Conservation (phyloP, 2,888 invertebrate species). For the Latrodectus hesperus region DNA sequence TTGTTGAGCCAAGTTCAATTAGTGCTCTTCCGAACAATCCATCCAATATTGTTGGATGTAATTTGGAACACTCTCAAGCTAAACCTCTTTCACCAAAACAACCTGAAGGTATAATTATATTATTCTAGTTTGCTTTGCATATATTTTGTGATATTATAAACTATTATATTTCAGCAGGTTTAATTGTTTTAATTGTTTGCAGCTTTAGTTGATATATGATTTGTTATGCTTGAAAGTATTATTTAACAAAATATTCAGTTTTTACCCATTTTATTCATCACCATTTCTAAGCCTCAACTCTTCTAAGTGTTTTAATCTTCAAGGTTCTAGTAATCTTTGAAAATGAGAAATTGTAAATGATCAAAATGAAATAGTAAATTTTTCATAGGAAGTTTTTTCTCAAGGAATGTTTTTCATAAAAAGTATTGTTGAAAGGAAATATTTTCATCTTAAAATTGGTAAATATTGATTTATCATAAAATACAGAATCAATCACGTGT, state of each 20-base stretch:
- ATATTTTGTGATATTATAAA: background rate
- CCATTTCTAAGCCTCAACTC: too few relatives aligned
- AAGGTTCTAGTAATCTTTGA: too few relatives aligned
- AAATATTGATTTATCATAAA: too few relatives aligned
- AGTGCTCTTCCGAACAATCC: slow-evolving; percentile 19
- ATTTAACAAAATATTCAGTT: background rate
- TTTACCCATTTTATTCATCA: background rate
- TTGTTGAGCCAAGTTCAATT: slow-evolving; percentile 38
- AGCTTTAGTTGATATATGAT: background rate
- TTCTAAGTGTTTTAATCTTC: too few relatives aligned
- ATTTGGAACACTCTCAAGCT: background rate
- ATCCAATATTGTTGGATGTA: background rate
- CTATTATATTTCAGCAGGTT: background rate
- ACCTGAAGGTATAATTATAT: slow-evolving; percentile 20
- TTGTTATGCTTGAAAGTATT: background rate
- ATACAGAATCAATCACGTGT: too few relatives aligned
- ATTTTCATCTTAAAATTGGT: too few relatives aligned
- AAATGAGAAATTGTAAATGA: too few relatives aligned
- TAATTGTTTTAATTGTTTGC: background rate
- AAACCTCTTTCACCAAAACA: background rate
- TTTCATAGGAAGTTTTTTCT: too few relatives aligned
- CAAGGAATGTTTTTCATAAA: too few relatives aligned
- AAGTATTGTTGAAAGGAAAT: too few relatives aligned
- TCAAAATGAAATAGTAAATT: too few relatives aligned
- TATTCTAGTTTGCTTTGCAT: background rate